Evolutionary conservation across 1,140 invertebrate genomes (phyloP).

Genomic region (Drosophila bifasciata): DNA sequence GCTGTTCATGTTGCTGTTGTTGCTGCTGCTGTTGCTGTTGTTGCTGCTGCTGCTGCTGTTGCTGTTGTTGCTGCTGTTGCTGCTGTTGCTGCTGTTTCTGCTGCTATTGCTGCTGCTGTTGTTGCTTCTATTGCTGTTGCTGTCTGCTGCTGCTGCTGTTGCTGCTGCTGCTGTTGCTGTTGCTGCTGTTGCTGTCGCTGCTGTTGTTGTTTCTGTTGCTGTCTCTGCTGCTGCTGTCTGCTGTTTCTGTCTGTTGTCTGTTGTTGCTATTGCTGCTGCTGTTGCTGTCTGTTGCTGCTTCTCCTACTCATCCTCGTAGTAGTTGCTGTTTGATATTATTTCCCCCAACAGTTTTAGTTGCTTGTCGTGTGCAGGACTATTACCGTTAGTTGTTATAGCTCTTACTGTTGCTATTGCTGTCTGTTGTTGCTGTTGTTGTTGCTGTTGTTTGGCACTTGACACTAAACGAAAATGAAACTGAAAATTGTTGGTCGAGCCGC

Average conservation of each 20-base stretch:
- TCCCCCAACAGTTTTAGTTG: constrained; percentile 66
- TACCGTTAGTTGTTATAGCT: constrained; percentile 63
- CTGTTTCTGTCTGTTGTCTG: constrained; percentile 27
- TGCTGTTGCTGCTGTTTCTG: constrained; percentile 17
- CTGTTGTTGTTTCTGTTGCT: constrained; percentile 25
- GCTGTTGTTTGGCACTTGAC: constrained; percentile 63
- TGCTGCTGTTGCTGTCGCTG: no score
- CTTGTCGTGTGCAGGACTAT: constrained; percentile 71
- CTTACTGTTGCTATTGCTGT: constrained; percentile 23
- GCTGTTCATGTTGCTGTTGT: constrained; percentile 26
- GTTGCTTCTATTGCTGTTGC: no score
- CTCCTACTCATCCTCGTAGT: neutral
- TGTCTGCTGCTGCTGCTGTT: no score
- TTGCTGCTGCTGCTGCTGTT: constrained; percentile 28
- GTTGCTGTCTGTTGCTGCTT: constrained; percentile 13
- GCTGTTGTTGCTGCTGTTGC: no score
- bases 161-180: constrained; percentile 31
- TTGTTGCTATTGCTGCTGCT: constrained; percentile 29
- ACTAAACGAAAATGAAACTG: constrained; percentile 80
- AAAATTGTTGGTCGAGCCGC: constrained; percentile 63
- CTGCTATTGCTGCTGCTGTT: constrained; percentile 15
- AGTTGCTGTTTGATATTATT: constrained; percentile 52
- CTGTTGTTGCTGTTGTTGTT: constrained; percentile 22
- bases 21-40: no score
- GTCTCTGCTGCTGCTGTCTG: no score